These are phyloP conservation scores for Linurgus olivaceus DNA, from an alignment of 2,797 vertebrate species.

Conservation along the genomic window DNA sequence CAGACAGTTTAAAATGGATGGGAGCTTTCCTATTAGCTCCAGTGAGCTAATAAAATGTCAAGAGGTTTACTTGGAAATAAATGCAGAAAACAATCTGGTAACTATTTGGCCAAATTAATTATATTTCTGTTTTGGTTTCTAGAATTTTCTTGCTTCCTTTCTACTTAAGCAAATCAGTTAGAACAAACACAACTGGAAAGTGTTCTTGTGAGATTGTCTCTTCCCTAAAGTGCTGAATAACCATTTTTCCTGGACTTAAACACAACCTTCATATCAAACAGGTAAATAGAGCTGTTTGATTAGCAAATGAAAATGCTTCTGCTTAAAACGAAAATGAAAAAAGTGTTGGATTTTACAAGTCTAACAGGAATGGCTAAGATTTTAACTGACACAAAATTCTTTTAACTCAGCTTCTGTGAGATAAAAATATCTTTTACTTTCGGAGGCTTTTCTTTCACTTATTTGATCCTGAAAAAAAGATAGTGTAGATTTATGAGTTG, in stretches of 20 bases:
- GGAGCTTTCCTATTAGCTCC: not conserved
- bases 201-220: not conserved
- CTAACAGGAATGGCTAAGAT: not conserved
- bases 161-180: not conserved
- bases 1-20: not conserved
- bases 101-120: not conserved
- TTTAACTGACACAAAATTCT: not conserved
- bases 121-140: not conserved
- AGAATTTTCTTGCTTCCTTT: not conserved
- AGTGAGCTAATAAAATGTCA: not conserved
- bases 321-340: not conserved
- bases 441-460: constrained; percentile 14
- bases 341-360: not conserved
- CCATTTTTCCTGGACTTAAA: not conserved
- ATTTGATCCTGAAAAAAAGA: constrained; percentile 19
- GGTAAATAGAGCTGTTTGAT: not conserved
- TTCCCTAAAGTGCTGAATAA: not conserved
- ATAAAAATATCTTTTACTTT: constrained; percentile 32
- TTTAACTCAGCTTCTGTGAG: not conserved
- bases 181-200: not conserved
- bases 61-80: not conserved
- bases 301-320: not conserved
- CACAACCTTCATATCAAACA: not conserved
- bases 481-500: constrained; percentile 26
- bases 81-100: not conserved